Conservation (phyloP, 2,797 vertebrate genomes). For the Sebastiscus tertius region DNA sequence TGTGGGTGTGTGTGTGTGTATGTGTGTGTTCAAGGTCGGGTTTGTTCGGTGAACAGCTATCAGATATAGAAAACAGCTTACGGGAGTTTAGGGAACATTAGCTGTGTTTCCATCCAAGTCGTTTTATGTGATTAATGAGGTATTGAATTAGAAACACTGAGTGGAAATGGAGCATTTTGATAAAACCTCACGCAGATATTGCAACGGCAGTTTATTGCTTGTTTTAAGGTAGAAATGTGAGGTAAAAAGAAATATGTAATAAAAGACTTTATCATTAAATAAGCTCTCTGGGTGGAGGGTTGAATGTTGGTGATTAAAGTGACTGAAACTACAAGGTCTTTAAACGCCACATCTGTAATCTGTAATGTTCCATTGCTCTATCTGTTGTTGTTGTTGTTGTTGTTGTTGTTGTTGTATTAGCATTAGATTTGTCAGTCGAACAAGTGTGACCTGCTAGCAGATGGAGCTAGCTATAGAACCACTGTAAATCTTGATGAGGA, state of each 20-base stretch:
- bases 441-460: neutral
- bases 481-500: neutral
- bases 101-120: neutral
- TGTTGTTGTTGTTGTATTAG: no score
- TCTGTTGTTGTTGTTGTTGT: neutral
- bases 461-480: neutral
- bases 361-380: neutral
- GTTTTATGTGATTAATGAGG: conserved; percentile 23
- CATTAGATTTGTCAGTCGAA: neutral
- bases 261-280: neutral
- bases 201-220: neutral
- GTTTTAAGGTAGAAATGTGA: neutral
- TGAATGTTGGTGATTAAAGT: neutral
- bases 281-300: no score
- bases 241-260: neutral
- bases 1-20: neutral
- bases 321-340: neutral
- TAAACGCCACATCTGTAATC: neutral
- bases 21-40: conserved; percentile 23
- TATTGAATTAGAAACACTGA: neutral
- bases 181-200: neutral
- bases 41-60: conserved; percentile 23
- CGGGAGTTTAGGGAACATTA: conserved; percentile 6
- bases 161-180: neutral
- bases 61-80: conserved; percentile 18